Percentiles rank a stretch among this genome's conserved stretches.
These are phyloP conservation scores for Drosophila burlai DNA, from an alignment of 1,140 invertebrate species.

Conservation along the genomic window DNA sequence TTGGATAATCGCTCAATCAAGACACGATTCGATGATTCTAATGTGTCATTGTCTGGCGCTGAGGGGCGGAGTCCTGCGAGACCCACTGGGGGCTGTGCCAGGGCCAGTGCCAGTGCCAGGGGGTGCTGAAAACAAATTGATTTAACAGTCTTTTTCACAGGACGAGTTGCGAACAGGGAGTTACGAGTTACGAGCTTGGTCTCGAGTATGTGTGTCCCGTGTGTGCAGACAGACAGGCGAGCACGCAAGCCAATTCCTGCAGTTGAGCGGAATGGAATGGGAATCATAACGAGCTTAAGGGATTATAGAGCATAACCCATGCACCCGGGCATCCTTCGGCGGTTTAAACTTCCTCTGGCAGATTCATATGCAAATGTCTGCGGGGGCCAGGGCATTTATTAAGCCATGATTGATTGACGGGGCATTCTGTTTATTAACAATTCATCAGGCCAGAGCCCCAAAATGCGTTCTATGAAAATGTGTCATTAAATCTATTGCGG, in stretches of 20 bases:
- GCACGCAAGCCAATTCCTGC: slow-evolving; percentile 70
- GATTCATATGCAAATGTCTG: slow-evolving; percentile 44
- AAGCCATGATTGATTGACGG: slow-evolving; percentile 52
- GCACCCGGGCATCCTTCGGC: slow-evolving; percentile 5
- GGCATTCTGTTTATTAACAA: slow-evolving; percentile 45
- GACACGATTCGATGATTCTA: slow-evolving; percentile 48
- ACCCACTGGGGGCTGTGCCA: slow-evolving; percentile 6
- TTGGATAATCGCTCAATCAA: slow-evolving; percentile 79
- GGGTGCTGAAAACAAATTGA: slow-evolving; percentile 68
- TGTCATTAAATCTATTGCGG: slow-evolving; percentile 29
- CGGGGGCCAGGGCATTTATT: slow-evolving; percentile 36
- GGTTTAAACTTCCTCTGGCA: slow-evolving; percentile 14
- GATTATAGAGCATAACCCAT: slow-evolving; percentile 54
- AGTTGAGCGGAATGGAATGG: slow-evolving; percentile 34
- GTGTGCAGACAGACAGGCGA: slow-evolving; percentile 26
- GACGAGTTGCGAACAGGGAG: slow-evolving; percentile 15
- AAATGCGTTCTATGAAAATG: slow-evolving; percentile 5
- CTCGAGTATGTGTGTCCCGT: slow-evolving; percentile 24
- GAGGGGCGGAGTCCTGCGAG: slow-evolving; percentile 2
- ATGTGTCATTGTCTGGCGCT: slow-evolving; percentile 68
- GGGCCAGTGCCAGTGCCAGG: slow-evolving; percentile 7
- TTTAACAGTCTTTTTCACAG: slow-evolving; percentile 68
- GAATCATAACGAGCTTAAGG: slow-evolving; percentile 66
- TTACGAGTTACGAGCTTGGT: slow-evolving; percentile 15
- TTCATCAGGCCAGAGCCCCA: slow-evolving; percentile 33